Evolutionary conservation across 2,797 vertebrate genomes (phyloP).

Genomic region (Coracias cyanogaster): DNA sequence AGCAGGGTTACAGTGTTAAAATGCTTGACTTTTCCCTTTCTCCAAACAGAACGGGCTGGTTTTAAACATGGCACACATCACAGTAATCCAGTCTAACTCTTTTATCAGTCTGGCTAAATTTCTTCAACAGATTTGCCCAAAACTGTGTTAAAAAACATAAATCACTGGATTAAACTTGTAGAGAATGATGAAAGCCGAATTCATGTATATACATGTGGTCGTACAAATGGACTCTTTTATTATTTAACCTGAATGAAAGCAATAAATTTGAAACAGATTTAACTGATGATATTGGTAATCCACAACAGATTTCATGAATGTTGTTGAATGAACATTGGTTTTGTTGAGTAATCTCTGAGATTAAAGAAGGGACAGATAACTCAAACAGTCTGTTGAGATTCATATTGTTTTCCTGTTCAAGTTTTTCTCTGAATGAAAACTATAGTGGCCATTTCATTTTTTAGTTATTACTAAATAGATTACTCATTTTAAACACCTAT

Average conservation of each 20-base stretch:
- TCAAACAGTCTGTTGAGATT: constrained; percentile 79
- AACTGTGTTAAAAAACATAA: constrained; percentile 83
- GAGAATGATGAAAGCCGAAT: constrained; percentile 83
- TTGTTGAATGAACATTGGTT: constrained; percentile 82
- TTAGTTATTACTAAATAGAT: constrained; percentile 57
- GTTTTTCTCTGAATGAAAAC: constrained; percentile 60
- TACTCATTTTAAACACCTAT: not conserved
- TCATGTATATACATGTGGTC: constrained; percentile 83
- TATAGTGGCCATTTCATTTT: constrained; percentile 21
- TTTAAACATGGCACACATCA: constrained; percentile 72
- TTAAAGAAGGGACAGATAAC: constrained; percentile 79
- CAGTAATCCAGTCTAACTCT: constrained; percentile 73
- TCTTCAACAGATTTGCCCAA: constrained; percentile 79
- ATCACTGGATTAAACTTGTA: constrained; percentile 84
- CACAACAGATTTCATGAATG: constrained; percentile 84
- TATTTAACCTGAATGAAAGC: constrained; percentile 86
- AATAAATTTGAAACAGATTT: constrained; percentile 88
- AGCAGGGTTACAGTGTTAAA: constrained; percentile 58
- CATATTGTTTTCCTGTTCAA: constrained; percentile 69
- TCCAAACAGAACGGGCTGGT: constrained; percentile 51
- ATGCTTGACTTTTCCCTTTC: constrained; percentile 54
- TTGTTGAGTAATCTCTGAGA: constrained; percentile 82
- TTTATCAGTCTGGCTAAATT: constrained; percentile 77
- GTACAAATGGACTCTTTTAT: constrained; percentile 85
- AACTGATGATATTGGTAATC: constrained; percentile 83